Evolutionary conservation across 2,797 vertebrate species (phyloP).

Genomic region (Aplochiton taeniatus): DNA sequence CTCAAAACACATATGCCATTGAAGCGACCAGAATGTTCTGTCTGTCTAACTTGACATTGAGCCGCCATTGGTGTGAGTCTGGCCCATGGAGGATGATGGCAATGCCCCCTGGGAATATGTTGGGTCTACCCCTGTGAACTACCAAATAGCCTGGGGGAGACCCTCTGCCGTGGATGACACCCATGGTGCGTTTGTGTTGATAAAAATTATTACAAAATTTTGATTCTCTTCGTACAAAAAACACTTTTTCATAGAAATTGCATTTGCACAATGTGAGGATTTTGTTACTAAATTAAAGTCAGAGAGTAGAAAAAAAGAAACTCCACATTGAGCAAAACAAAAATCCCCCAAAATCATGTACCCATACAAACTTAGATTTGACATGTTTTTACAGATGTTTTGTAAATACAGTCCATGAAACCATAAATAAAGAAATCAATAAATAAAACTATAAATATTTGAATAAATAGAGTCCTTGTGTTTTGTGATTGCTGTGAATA

Average conservation of each 20-base stretch:
- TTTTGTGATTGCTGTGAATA: conserved; percentile 62
- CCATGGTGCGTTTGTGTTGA: conserved; percentile 84
- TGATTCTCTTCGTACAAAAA: conserved; percentile 93
- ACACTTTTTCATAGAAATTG: conserved; percentile 96
- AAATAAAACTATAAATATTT: conserved; percentile 77
- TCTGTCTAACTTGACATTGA: conserved; percentile 18
- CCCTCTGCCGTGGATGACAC: conserved; percentile 39
- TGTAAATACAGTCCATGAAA: conserved; percentile 76
- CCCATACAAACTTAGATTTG: conserved; percentile 44
- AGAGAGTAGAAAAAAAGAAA: conserved; percentile 77
- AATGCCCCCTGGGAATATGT: conserved; percentile 23
- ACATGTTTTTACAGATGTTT: conserved; percentile 52
- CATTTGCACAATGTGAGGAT: conserved; percentile 96
- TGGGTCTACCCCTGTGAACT: conserved; percentile 30
- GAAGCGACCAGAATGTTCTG: conserved; percentile 80
- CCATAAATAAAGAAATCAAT: conserved; percentile 69
- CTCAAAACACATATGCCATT: conserved; percentile 87
- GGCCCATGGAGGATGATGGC: conserved; percentile 44
- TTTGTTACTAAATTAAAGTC: conserved; percentile 74
- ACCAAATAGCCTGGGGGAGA: conserved; percentile 23
- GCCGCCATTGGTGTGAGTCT: conserved; percentile 21
- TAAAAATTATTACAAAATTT: conserved; percentile 99
- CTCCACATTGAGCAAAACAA: conserved; percentile 75
- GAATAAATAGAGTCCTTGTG: conserved; percentile 76
- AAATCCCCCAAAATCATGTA: conserved; percentile 38